Evolutionary conservation across 2,888 invertebrate species (phyloP).

Genomic region (Thelaira solivaga): DNA sequence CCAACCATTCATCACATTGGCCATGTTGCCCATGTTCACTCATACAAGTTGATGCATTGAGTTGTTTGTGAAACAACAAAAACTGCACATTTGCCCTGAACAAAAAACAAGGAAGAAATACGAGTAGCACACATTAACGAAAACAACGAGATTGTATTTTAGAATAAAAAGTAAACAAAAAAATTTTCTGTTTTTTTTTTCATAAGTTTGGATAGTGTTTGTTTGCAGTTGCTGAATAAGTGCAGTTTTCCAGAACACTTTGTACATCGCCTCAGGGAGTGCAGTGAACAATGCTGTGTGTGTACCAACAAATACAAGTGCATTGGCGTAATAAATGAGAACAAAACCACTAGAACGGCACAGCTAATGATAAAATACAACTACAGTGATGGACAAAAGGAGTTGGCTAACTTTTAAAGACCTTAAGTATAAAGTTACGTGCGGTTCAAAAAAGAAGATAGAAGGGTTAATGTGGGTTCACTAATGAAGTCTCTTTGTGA

Average conservation of each 20-base stretch:
- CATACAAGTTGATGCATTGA: background rate
- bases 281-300: slow-evolving; percentile 55
- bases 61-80: slow-evolving; percentile 10
- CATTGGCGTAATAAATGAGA: slow-evolving; percentile 46
- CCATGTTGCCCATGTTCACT: slow-evolving; percentile 32
- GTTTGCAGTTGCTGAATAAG: slow-evolving; percentile 39
- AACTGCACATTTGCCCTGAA: slow-evolving; percentile 15
- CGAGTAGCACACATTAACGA: background rate
- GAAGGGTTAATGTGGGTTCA: too few species aligned
- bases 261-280: slow-evolving; percentile 58
- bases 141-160: slow-evolving; percentile 10
- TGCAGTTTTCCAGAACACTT: slow-evolving; percentile 59
- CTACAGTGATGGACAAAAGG: slow-evolving; percentile 5
- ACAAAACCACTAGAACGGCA: slow-evolving; percentile 5
- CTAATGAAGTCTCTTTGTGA: too few species aligned
- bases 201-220: slow-evolving; percentile 20
- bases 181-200: background rate
- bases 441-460: too few species aligned
- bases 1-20: slow-evolving; percentile 59
- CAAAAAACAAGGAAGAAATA: background rate
- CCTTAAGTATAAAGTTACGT: background rate
- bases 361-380: background rate
- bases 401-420: too few species aligned
- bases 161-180: slow-evolving; percentile 20
- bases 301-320: slow-evolving; percentile 43